These are phyloP conservation scores for Caretta caretta DNA, from an alignment of 2,113 vertebrate species.

Conservation along the genomic window DNA sequence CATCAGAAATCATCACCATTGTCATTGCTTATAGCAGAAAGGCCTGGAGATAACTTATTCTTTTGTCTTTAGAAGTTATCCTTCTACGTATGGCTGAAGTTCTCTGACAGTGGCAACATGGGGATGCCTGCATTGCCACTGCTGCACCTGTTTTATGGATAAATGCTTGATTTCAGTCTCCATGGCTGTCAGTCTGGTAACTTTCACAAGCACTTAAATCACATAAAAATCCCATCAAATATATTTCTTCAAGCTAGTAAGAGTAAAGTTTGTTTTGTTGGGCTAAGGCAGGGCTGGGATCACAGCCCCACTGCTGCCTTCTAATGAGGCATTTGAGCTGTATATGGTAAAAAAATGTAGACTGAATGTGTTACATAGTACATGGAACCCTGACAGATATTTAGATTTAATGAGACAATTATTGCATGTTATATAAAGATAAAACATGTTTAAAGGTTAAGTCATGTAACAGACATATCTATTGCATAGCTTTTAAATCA, in stretches of 20 bases:
- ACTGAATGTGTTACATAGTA: not conserved
- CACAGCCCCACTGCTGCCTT: slow-evolving; percentile 15
- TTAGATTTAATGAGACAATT: slow-evolving; percentile 16
- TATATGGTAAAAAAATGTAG: slow-evolving; percentile 26
- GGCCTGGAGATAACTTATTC: not conserved
- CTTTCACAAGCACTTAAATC: slow-evolving; percentile 12
- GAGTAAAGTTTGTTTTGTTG: not conserved
- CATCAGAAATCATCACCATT: not conserved
- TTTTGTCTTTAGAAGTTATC: not conserved
- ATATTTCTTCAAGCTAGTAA: not conserved
- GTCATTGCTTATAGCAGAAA: not conserved
- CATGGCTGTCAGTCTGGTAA: not conserved
- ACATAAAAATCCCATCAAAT: not conserved
- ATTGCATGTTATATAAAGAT: not conserved
- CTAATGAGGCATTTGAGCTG: not conserved
- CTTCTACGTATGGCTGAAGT: not conserved
- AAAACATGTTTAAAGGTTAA: not conserved
- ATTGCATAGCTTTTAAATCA: slow-evolving; percentile 6
- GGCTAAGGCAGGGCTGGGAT: slow-evolving; percentile 25
- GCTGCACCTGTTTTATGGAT: not conserved
- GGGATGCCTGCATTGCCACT: not conserved
- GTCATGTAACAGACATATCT: not conserved
- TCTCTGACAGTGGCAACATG: not conserved
- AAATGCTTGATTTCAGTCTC: not conserved
- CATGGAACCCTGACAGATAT: not conserved